A percentile compares a stretch with the other conserved stretches of the same genome.
Evolutionary conservation across 2,113 vertebrate genomes (phyloP).

Genomic region (Daphoenositta chrysoptera): DNA sequence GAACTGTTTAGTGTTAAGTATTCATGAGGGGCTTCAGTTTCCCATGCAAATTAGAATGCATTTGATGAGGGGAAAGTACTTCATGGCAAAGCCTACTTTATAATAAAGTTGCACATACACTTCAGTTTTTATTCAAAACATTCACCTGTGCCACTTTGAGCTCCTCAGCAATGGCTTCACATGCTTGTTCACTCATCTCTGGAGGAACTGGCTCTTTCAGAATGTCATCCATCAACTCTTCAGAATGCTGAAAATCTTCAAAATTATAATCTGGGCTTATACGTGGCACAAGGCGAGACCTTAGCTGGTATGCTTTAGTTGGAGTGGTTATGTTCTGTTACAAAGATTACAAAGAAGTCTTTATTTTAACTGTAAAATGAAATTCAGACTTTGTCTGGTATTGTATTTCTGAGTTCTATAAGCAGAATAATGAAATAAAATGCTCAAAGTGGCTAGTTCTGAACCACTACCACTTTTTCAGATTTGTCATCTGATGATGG

Average conservation of each 20-base stretch:
- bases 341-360: not conserved
- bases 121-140: not conserved
- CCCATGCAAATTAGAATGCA: not conserved
- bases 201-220: conserved; percentile 81
- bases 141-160: conserved; percentile 85
- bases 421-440: not conserved
- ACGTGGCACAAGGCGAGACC: conserved; percentile 74
- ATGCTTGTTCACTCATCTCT: conserved; percentile 87
- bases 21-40: not conserved
- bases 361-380: not conserved
- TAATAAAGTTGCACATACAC: not conserved
- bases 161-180: conserved; percentile 86
- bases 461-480: not conserved
- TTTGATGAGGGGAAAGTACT: not conserved
- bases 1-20: not conserved
- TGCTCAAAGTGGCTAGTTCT: not conserved
- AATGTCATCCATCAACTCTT: conserved; percentile 68
- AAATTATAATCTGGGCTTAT: conserved; percentile 79
- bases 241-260: not conserved
- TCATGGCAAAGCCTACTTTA: not conserved
- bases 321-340: conserved; percentile 89
- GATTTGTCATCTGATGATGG: not conserved
- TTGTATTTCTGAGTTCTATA: not conserved
- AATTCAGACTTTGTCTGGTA: not conserved
- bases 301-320: conserved; percentile 84